Percentiles rank a stretch among this genome's conserved stretches.
Evolutionary conservation across 2,113 vertebrate genomes (phyloP).

Genomic region (Bostrychus sinensis): DNA sequence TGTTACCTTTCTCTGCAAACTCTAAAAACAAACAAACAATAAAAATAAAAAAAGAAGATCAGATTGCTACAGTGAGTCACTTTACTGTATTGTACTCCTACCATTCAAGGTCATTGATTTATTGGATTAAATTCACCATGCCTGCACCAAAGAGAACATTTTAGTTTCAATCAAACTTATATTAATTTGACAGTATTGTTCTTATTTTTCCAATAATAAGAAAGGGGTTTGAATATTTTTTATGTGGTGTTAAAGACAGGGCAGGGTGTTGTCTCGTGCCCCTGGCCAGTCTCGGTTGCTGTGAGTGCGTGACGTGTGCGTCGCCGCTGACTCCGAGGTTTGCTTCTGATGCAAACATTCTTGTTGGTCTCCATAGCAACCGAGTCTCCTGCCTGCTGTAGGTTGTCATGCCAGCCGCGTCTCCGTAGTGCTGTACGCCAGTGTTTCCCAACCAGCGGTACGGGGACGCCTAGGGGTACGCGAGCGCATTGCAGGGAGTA

Average conservation of each 20-base stretch:
- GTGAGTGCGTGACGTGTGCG: conserved; percentile 32
- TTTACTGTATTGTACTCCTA: conserved; percentile 32
- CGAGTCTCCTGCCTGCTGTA: conserved; percentile 72
- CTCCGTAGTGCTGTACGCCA: conserved; percentile 60
- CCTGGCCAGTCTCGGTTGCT: conserved; percentile 32
- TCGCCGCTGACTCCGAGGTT: conserved; percentile 59
- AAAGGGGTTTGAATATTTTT: too few relatives aligned
- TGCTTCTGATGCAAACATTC: conserved; percentile 79
- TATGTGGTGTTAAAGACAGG: too few relatives aligned
- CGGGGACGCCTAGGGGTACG: too few relatives aligned
- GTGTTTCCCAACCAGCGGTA: too few relatives aligned
- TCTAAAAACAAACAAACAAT: too few relatives aligned
- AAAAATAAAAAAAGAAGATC: too few relatives aligned
- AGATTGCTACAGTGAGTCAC: conserved; percentile 13
- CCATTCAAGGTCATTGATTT: conserved; percentile 56
- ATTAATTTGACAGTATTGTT: too few relatives aligned
- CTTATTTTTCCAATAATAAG: too few relatives aligned
- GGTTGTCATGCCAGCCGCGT: conserved; percentile 71
- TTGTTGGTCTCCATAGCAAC: conserved; percentile 81
- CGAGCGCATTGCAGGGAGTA: too few relatives aligned
- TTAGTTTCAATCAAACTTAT: too few relatives aligned
- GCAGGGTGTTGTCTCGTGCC: conserved; percentile 20
- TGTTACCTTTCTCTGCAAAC: too few relatives aligned
- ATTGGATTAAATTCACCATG: conserved; percentile 32
- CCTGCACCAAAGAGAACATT: conserved; percentile 43